Evolutionary conservation across 2,797 vertebrate genomes (phyloP).

Genomic region (Rachycentron canadum): DNA sequence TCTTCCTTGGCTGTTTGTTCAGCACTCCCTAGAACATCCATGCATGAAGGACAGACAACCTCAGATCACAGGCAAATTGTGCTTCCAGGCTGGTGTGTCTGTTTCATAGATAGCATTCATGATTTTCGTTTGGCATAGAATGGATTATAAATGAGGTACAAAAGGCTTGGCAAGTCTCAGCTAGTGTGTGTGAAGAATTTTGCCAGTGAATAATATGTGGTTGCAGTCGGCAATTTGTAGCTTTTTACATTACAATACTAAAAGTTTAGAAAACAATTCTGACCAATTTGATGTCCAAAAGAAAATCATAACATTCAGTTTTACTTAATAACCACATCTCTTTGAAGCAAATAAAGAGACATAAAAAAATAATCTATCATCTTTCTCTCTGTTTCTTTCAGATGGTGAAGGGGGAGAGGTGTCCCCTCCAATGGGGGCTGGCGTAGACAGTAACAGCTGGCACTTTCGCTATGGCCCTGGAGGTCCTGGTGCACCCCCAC

Average conservation of each 20-base stretch:
- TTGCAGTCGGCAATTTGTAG: not conserved
- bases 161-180: not conserved
- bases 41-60: conserved; percentile 2
- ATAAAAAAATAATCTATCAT: conserved; percentile 20
- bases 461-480: conserved; percentile 96
- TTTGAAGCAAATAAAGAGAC: not conserved
- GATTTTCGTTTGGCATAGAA: conserved; percentile 3
- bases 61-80: conserved; percentile 17
- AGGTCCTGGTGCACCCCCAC: conserved; percentile 88
- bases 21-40: not conserved
- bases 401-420: conserved; percentile 97
- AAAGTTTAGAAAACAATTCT: not conserved
- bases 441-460: conserved; percentile 99
- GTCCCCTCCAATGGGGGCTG: conserved; percentile 96
- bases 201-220: not conserved
- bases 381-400: conserved; percentile 77
- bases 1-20: not conserved
- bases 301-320: not conserved
- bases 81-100: not conserved
- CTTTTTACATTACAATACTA: not conserved
- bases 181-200: not conserved
- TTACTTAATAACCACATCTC: not conserved
- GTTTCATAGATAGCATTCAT: conserved; percentile 1
- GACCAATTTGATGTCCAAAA: not conserved
- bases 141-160: conserved; percentile 9